Conservation (phyloP, 2,113 vertebrate species). For the Cavia aperea region DNA sequence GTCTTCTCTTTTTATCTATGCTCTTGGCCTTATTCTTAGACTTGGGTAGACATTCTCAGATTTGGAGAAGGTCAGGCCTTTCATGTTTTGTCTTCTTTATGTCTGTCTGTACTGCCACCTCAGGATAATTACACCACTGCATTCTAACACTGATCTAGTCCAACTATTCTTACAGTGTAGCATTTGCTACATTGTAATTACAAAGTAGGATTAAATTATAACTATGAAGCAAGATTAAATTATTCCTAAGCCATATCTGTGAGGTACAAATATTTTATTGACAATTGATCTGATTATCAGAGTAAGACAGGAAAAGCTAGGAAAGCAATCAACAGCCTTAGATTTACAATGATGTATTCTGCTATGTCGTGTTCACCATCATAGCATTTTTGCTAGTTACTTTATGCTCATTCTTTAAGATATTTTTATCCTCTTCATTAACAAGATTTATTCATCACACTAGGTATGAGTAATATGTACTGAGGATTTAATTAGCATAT, state of each 20-base stretch:
- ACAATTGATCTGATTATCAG: not conserved
- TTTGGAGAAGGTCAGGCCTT: not conserved
- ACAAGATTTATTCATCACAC: conserved; percentile 46
- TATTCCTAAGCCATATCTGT: not conserved
- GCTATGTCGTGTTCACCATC: not conserved
- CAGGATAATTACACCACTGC: accelerated
- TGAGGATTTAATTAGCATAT: conserved; percentile 54
- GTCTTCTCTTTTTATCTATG: not conserved
- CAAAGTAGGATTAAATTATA: not conserved
- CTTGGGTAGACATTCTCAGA: not conserved
- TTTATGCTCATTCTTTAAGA: conserved; percentile 11
- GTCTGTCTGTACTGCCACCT: not conserved
- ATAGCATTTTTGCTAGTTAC: conserved; percentile 17
- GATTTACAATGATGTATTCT: not conserved
- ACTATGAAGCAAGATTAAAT: not conserved
- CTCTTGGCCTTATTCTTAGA: not conserved
- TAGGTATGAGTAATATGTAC: conserved; percentile 40
- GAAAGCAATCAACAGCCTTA: not conserved
- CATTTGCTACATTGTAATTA: not conserved
- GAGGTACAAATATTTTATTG: not conserved
- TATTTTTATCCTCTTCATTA: conserved; percentile 53
- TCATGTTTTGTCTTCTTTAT: not conserved
- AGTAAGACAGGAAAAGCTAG: too few species aligned
- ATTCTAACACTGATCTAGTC: not conserved
- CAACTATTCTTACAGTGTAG: not conserved